Conservation (phyloP, 2,113 vertebrate genomes). For the Pardalotus punctatus region DNA sequence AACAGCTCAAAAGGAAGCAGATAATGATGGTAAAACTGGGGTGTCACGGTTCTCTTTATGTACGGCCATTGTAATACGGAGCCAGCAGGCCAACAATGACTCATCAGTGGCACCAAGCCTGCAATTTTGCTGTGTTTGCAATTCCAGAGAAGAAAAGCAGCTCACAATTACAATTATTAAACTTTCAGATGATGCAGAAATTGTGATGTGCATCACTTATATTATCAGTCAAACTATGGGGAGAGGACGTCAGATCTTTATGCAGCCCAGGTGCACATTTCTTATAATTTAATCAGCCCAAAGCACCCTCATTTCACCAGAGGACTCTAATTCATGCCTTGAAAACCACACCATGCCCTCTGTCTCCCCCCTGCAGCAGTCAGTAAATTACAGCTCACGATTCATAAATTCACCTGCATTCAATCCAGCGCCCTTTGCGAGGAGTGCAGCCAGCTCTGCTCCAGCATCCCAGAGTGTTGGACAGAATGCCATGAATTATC, state of each 20-base stretch:
- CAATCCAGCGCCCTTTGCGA: constrained; percentile 64
- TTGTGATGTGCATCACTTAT: constrained; percentile 15
- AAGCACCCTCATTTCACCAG: constrained; percentile 58
- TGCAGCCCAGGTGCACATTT: constrained; percentile 29
- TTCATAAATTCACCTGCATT: constrained; percentile 70
- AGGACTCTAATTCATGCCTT: constrained; percentile 67
- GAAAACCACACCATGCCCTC: constrained; percentile 62
- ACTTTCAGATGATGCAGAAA: constrained; percentile 53
- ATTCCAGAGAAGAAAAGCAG: constrained; percentile 30
- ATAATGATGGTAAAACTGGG: not conserved
- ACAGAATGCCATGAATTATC: not conserved
- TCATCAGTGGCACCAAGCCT: constrained; percentile 44
- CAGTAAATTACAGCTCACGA: constrained; percentile 75
- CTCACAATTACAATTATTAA: constrained; percentile 48
- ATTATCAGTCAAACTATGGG: not conserved
- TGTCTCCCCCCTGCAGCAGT: constrained; percentile 18
- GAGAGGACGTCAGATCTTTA: not conserved
- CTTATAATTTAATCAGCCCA: constrained; percentile 58
- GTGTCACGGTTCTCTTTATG: not conserved
- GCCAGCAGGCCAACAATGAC: constrained; percentile 26
- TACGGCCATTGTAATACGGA: not conserved
- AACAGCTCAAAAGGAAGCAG: not conserved
- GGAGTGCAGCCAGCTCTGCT: constrained; percentile 71
- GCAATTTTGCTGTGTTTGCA: constrained; percentile 46
- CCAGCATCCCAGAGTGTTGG: not conserved